Conservation (phyloP, 35 echinoderm and acorn worm genomes). For the Amphiura filiformis region DNA sequence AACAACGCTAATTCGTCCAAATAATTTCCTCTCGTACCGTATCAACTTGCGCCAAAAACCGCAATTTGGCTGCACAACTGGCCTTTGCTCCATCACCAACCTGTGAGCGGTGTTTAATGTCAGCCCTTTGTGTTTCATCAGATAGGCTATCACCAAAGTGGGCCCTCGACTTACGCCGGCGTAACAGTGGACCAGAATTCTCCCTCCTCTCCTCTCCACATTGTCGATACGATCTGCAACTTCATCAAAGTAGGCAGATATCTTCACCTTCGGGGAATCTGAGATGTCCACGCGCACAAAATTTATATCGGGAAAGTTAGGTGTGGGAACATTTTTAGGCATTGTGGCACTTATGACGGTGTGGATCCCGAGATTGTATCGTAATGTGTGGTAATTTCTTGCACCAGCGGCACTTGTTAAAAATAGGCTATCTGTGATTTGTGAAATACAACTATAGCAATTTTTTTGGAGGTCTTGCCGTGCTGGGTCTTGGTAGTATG, state of each 20-base stretch:
- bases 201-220: constrained; percentile 68
- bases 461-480: no score
- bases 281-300: no score
- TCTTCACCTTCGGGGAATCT: not conserved
- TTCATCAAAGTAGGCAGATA: constrained; percentile 72
- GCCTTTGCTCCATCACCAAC: constrained; percentile 50
- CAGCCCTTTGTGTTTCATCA: constrained; percentile 86
- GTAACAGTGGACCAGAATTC: constrained; percentile 75
- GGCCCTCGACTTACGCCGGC: constrained; percentile 80
- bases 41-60: constrained; percentile 93
- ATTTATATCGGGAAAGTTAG: no score
- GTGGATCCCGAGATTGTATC: no score
- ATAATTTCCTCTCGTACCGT: constrained; percentile 65
- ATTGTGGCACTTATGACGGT: no score
- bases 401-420: no score
- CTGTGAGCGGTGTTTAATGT: constrained; percentile 66
- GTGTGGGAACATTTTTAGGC: no score
- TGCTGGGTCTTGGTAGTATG: no score
- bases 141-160: constrained; percentile 75
- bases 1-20: constrained; percentile 79
- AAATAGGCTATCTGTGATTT: no score
- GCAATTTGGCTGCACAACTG: constrained; percentile 75
- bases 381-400: no score
- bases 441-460: no score
- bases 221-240: constrained; percentile 81